Conservation (phyloP, 2,113 vertebrate species). For the Illadopsis cleaveri region DNA sequence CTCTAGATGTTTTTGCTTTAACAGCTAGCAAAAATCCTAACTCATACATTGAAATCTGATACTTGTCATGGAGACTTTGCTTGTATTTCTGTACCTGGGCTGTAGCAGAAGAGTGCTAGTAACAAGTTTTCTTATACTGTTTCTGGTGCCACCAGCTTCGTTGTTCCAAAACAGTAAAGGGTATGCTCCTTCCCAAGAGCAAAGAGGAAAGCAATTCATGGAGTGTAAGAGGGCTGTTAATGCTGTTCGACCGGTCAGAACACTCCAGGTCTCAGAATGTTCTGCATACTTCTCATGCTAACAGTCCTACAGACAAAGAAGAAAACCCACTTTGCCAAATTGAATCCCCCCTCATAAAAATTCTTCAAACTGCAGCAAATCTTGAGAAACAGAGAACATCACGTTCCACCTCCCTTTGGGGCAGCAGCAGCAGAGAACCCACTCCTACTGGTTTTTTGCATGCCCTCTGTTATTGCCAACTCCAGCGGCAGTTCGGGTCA, state of each 20-base stretch:
- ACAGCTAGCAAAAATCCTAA: not conserved
- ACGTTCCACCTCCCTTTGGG: not conserved
- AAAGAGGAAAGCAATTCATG: not conserved
- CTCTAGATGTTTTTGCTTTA: not conserved
- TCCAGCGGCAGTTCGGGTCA: not conserved
- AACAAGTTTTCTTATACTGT: not conserved
- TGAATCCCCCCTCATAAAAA: not conserved
- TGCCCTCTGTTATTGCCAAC: accelerated
- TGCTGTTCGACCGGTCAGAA: not conserved
- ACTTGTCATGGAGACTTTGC: not conserved
- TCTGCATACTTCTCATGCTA: not conserved
- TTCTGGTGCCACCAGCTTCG: not conserved
- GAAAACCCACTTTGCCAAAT: not conserved
- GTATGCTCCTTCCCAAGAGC: not conserved
- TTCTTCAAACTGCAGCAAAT: not conserved
- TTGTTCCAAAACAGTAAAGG: not conserved
- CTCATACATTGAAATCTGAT: not conserved
- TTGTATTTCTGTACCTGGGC: not conserved
- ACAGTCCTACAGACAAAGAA: not conserved
- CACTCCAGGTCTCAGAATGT: not conserved
- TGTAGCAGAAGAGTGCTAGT: not conserved
- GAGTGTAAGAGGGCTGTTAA: not conserved
- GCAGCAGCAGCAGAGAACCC: not conserved
- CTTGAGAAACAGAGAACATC: not conserved
- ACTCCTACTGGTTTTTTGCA: not conserved